Evolutionary conservation across 1,140 invertebrate genomes (phyloP), one percentile per base, ranked within the genome.

Genomic region (Drosophila subobscura): DNA sequence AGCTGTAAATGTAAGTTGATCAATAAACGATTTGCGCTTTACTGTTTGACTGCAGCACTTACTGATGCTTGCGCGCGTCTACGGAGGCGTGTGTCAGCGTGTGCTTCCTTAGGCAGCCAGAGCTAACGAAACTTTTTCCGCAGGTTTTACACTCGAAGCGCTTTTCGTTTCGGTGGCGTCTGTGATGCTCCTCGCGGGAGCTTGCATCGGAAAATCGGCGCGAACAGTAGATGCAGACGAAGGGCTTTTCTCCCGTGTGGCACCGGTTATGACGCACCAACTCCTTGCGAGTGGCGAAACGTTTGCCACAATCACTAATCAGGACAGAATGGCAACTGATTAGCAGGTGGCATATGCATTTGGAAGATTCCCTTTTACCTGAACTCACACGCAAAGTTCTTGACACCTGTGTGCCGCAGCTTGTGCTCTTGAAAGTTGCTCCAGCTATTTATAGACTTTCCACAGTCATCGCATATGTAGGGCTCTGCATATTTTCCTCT

Each of bases 201-300:
- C 72, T 37, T 1, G 50, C 5, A 40, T 75, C 47, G 6, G 72
- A 54, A 59, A 77, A 77, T 16, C 40, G 12, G 2, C 23, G 16
- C 2, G 52, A 22, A 25, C 73, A 70, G 44, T 61, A 76, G 16
- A 12, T 63, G 33, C 72, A 76, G 0, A 33, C 42, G 20, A 55
- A 76, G 2, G 72, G 72, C 29, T 66, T 41, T 12, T 75, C 72
- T 14, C 72, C 72, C 4, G 63, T 76, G 41, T 76, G 72, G 2
- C 20, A 16, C 0, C 72, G 72, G 12, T 3, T 45, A 14, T 77
- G 66, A 0, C 55, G 51, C 2, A 25, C 66, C 3, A 77, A 27
- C 22, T 77, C 75, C 46, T 59, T 77, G 5, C 40, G 42, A 3
- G 59, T 77, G 3, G 52, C 42, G 51, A 77, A 77, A 10, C 41